Percentiles rank a stretch among this genome's conserved stretches.
Evolutionary conservation across 2,797 vertebrate genomes (phyloP).

Genomic region (Neomorphus geoffroyi): DNA sequence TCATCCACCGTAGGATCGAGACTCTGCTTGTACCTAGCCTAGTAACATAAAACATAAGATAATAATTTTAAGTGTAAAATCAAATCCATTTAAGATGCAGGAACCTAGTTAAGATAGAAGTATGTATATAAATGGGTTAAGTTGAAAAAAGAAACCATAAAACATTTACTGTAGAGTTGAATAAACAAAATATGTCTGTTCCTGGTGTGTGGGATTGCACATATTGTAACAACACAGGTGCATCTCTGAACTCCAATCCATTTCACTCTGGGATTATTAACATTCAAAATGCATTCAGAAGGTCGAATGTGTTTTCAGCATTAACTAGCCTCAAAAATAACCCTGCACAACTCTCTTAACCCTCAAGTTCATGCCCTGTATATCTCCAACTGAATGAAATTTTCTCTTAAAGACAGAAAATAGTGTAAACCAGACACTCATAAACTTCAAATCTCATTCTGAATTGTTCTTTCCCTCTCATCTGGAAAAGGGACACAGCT

Average conservation of each 20-base stretch:
- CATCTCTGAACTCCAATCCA: background rate
- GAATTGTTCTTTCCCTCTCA: background rate
- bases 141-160: background rate
- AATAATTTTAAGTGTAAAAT: background rate
- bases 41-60: background rate
- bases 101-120: background rate
- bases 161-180: background rate
- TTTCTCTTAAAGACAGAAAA: background rate
- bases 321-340: background rate
- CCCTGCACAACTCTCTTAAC: background rate
- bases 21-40: conserved; percentile 98
- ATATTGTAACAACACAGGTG: rapidly evolving
- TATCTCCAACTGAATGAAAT: background rate
- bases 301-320: background rate
- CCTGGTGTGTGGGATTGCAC: background rate
- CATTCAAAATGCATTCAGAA: background rate
- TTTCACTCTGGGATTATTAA: background rate
- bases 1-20: conserved; percentile 97
- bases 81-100: background rate
- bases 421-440: rapidly evolving
- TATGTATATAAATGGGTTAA: rapidly evolving
- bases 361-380: background rate
- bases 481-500: background rate
- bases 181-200: background rate
- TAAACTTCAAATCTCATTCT: background rate